Conservation (phyloP, 2,113 vertebrate genomes). For the Menidia beryllina region DNA sequence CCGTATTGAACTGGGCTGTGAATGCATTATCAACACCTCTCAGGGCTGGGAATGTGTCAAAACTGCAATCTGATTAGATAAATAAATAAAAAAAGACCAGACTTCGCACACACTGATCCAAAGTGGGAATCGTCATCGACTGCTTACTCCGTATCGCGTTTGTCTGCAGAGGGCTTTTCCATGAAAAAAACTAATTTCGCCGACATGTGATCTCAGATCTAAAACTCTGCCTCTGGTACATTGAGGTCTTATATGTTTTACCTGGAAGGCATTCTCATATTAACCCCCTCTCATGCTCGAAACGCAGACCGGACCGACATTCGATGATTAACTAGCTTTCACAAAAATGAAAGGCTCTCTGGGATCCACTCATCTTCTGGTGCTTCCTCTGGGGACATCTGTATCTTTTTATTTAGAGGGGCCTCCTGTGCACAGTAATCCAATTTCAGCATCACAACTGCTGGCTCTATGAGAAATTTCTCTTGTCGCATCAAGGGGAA, state of each 20-base stretch:
- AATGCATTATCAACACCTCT: constrained; percentile 61
- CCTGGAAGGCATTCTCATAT: constrained; percentile 24
- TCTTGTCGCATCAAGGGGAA: constrained; percentile 30
- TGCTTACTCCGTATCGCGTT: constrained; percentile 21
- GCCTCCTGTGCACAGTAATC: constrained; percentile 27
- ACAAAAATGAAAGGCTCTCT: constrained; percentile 6
- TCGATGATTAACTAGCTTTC: neutral
- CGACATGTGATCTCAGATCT: constrained; percentile 18
- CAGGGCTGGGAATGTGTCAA: constrained; percentile 61
- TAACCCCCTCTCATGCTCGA: constrained; percentile 5
- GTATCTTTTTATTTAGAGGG: constrained; percentile 30
- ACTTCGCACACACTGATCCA: constrained; percentile 9
- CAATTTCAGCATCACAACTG: constrained; percentile 18
- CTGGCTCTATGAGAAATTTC: constrained; percentile 24
- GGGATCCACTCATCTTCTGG: neutral
- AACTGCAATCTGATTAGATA: constrained; percentile 56
- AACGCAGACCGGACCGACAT: constrained; percentile 5
- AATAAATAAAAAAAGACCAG: constrained; percentile 39
- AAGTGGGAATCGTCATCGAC: constrained; percentile 30
- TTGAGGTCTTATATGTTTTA: neutral
- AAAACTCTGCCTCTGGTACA: neutral
- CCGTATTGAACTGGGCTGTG: constrained; percentile 54
- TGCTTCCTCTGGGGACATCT: constrained; percentile 6
- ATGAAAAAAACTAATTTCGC: constrained; percentile 14
- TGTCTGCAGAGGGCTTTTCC: constrained; percentile 3